Base-by-base conservation (phyloP, 2,888 invertebrate species). In the Parelbella ahira region DNA sequence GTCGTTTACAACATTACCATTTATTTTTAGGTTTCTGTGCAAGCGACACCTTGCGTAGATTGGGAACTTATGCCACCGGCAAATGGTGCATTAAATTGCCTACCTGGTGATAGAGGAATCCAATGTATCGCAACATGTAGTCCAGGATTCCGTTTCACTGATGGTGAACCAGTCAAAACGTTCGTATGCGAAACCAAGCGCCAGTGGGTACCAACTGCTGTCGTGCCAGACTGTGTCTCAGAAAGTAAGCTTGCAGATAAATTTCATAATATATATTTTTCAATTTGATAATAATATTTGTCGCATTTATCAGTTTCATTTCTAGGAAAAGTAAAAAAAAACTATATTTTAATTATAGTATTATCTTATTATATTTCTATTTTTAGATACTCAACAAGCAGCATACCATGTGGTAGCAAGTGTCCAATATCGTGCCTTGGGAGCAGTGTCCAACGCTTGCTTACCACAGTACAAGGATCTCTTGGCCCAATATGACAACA, bases 221-320 rank as follows among this genome's bases (percentile, higher is more conserved):
- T 97, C 29, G 97, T 97, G 10, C 97, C 97, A 0, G 97, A 97
- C 63, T 98, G 98, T 75, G 97, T 98, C 10, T 96, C 97, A 2
- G 96, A 97, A 89, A 95, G 93, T 94, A 73, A 72, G 86, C 7
- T 21, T 9, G 13, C 7, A 3, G 23, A 24, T 38, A n/a, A n/a
- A n/a, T n/a, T n/a, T n/a, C n/a, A n/a, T n/a, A n/a, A n/a, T n/a
- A n/a, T n/a, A n/a, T n/a, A n/a, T n/a, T n/a, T n/a, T n/a, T n/a
- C n/a, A n/a, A n/a, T n/a, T n/a, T n/a, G n/a, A n/a, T n/a, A n/a
- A n/a, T n/a, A n/a, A n/a, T n/a, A n/a, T n/a, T n/a, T n/a, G n/a
- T n/a, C n/a, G n/a, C n/a, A n/a, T n/a, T n/a, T n/a, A n/a, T n/a
- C n/a, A n/a, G n/a, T n/a, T n/a, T n/a, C n/a, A n/a, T n/a, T n/a